Evolutionary conservation across 2,888 invertebrate genomes (phyloP).

Genomic region (Phoronis australis): DNA sequence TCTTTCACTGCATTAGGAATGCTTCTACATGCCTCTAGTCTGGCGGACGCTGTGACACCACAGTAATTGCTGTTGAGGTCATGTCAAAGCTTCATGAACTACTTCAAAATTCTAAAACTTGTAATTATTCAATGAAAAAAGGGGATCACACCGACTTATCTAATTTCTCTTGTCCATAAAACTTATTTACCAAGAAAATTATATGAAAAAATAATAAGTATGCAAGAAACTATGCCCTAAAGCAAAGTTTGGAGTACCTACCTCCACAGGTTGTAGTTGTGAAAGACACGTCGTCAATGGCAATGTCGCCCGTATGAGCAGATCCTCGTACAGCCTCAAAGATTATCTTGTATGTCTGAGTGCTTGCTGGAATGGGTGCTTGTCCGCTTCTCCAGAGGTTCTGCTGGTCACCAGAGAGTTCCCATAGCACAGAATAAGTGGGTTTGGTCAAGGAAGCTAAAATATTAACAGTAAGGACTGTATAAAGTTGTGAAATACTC

Average conservation of each 20-base stretch:
- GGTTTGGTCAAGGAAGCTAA: too few relatives aligned
- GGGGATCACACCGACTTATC: too few relatives aligned
- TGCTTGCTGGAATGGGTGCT: conserved; percentile 20
- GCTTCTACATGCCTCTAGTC: too few relatives aligned
- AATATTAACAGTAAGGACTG: too few relatives aligned
- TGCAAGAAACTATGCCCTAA: not conserved
- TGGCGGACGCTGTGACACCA: too few relatives aligned
- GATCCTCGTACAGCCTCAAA: conserved; percentile 26
- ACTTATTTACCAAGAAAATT: not conserved
- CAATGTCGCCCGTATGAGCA: conserved; percentile 33
- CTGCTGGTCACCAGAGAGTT: not conserved
- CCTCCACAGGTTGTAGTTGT: conserved; percentile 22
- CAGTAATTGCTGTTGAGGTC: too few relatives aligned
- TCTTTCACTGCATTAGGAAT: too few relatives aligned
- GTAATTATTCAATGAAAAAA: too few relatives aligned
- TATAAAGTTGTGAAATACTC: too few relatives aligned
- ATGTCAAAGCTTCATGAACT: too few relatives aligned
- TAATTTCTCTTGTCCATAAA: not conserved
- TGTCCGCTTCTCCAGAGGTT: conserved; percentile 24
- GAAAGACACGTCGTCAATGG: conserved; percentile 38
- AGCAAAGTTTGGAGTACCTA: conserved; percentile 8
- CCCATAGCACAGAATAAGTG: too few relatives aligned
- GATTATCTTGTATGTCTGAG: conserved; percentile 20
- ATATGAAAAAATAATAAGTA: not conserved
- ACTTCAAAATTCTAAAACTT: too few relatives aligned